Evolutionary conservation across 2,888 invertebrate species (phyloP), one percentile per base, ranked within the genome.

Genomic region (Danaus chrysippus): DNA sequence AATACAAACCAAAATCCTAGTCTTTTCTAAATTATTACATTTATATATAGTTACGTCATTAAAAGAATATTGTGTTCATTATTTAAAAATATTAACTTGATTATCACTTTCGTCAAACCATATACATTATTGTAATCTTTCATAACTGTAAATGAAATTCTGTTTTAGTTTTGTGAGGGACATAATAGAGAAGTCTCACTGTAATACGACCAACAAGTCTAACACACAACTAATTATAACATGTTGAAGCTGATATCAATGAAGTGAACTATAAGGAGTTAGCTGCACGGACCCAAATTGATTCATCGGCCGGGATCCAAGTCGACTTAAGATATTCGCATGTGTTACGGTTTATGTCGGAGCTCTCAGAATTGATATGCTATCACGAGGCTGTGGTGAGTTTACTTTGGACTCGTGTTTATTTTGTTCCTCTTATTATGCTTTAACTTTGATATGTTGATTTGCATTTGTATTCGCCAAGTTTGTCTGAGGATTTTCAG

Each of bases 321-420:
- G 17, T n/a, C 58, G 42, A 60, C 53, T 34, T 58, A 42, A 56
- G 44, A 56, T 23, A 64, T 64, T 66, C 64, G 64, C 66, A 64
- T 64, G 54, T 55, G 63, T 65, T 63, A 58, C 54, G 43, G 54
- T 49, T 62, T 52, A 53, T 59, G 44, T 15, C 23, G 15, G 17
- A 41, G 42, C 54, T 44, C 23, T 58, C 52, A 11, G 17, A 53
- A 52, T 41, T 53, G 56, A 63, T 63, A 63, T 57, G 56, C 23
- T 53, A 42, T 19, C 42, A 53, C 56, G 43, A 53, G 53, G 12
- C 46, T 55, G 41, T 41, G 46, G 23, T 19, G 42, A 59, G 63
- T 63, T 63, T 59, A 63, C 56, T 57, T 46, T 56, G 41, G 23
- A 43, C 23, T 43, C 15, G 41, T 59, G 59, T 63, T 63, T 59